Evolutionary conservation across 1,140 invertebrate species (phyloP), one percentile per base, ranked within the genome.

Genomic region (Leptinotarsa lineolata): DNA sequence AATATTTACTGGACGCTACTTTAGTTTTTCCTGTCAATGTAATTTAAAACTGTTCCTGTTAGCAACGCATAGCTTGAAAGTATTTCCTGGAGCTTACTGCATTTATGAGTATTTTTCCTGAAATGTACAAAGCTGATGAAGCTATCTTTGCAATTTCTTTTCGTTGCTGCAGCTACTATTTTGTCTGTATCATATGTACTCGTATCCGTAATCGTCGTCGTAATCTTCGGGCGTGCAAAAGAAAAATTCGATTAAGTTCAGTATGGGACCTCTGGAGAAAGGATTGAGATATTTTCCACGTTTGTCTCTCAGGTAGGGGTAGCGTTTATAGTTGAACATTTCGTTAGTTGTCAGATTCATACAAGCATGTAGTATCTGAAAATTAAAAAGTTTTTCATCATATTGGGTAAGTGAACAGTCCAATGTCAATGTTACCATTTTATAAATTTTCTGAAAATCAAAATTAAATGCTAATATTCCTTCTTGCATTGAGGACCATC

Each of bases 331-430:
- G 86, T 96, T 96, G 79, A 97, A 94, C 91, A 95, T 94, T 85
- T 97, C 96, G 82, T 97, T 97, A 18, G 95, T 97, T 11, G 95
- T 97, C 16, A 97, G 85, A 86, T 97, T 97, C 90, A 94, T 93
- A 78, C 93, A 94, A 2, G 94, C 94, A 82, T 95, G 93, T 11
- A 95, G 84, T 45, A 95, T 90, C 93, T 95, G 83, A 61, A 88
- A 87, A 63, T 63, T 75, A 68, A 39, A 39, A 2, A 39, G 30
- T 39, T 11, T 39, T 39, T 11, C 30, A 39, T 39, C 30, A 39
- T 11, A 39, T 39, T 39, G 11, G 8, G 8, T 8, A 39, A 39
- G 30, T 11, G 8, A 39, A 39, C 30, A 39, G 30, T 11, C 8
- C 30, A 2, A 39, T 39, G 30, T 39, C 8, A 30, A 2, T 30